phyloP scores from a whole-genome alignment of 2,113 vertebrate genomes.

The Pyxicephalus adspersus region DNA sequence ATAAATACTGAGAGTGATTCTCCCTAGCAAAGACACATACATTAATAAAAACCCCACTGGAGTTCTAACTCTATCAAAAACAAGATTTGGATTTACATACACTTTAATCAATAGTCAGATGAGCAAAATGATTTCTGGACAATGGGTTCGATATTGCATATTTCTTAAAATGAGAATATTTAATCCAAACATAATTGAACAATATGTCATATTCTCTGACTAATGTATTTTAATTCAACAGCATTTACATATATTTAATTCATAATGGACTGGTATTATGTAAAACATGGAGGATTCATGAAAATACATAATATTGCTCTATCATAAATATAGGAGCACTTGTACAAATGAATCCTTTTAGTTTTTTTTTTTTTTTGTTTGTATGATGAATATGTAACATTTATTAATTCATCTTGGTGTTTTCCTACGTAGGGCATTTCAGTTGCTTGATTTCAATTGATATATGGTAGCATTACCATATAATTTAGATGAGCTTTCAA shows the following conservation, averaged over 20 bases:
- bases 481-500: slow-evolving; percentile 77
- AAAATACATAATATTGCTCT: slow-evolving; percentile 64
- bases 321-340: slow-evolving; percentile 63
- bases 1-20: too few relatives aligned
- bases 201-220: too few relatives aligned
- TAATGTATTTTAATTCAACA: too few relatives aligned
- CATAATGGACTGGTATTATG: not conserved
- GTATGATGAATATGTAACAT: slow-evolving; percentile 67
- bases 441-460: slow-evolving; percentile 67
- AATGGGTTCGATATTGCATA: too few relatives aligned
- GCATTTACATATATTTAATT: slow-evolving; percentile 15
- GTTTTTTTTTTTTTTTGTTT: slow-evolving; percentile 61
- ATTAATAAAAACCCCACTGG: too few relatives aligned
- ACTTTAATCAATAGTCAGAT: too few relatives aligned
- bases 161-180: too few relatives aligned
- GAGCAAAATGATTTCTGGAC: too few relatives aligned
- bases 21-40: too few relatives aligned
- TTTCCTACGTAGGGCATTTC: slow-evolving; percentile 72
- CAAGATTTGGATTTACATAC: too few relatives aligned
- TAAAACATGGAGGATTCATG: not conserved
- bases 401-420: slow-evolving; percentile 74
- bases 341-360: slow-evolving; percentile 70
- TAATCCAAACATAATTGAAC: too few relatives aligned
- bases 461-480: slow-evolving; percentile 75
- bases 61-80: too few relatives aligned